These are phyloP conservation scores for Pluvialis apricaria DNA, from an alignment of 2,113 vertebrate species.

Conservation along the genomic window DNA sequence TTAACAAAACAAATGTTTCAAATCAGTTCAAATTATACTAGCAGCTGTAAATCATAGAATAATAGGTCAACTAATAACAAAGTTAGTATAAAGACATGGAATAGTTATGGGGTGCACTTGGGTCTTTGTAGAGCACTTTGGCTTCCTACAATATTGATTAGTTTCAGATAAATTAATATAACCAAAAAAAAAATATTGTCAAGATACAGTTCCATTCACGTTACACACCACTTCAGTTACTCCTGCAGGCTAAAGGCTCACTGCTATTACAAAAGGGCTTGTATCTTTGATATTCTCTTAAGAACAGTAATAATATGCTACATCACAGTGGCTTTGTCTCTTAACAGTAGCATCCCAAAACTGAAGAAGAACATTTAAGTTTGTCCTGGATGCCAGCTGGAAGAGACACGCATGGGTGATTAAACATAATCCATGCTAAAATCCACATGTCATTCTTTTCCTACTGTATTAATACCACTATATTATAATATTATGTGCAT, in stretches of 20 bases:
- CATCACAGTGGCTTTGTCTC: neutral
- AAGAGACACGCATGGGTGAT: neutral
- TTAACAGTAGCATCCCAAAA: neutral
- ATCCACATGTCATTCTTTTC: neutral
- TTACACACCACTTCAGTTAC: neutral
- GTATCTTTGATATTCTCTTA: neutral
- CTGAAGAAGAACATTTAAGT: neutral
- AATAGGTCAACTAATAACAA: neutral
- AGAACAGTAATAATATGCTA: neutral
- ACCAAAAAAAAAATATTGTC: neutral
- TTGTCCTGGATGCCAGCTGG: neutral
- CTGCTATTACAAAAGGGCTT: neutral
- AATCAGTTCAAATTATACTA: neutral
- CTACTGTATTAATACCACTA: neutral
- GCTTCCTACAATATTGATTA: neutral
- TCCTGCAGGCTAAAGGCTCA: neutral
- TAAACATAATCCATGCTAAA: neutral
- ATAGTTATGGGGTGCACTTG: neutral
- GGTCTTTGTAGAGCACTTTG: neutral
- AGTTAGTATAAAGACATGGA: neutral
- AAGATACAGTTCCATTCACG: neutral
- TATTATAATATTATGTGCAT: no score
- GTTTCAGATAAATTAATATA: neutral
- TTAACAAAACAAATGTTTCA: neutral
- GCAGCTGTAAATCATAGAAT: neutral